Evolutionary conservation across 2,888 invertebrate species (phyloP).

Genomic region (Endomychus coccineus): DNA sequence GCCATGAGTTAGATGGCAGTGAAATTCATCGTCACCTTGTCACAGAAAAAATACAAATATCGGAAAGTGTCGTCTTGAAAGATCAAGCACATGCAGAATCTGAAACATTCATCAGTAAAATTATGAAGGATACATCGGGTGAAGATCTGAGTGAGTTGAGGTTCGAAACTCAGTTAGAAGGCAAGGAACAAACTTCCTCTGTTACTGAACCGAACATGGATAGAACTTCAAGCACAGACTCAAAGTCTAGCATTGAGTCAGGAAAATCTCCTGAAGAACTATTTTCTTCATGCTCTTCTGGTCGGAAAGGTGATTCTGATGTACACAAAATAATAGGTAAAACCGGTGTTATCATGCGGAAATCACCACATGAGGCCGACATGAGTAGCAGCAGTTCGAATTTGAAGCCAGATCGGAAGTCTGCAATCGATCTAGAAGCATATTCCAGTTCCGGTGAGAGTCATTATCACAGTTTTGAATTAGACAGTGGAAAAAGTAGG

Average conservation of each 20-base stretch:
- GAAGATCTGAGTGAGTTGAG: background rate
- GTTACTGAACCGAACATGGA: slow-evolving; percentile 28
- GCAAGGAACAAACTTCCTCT: background rate
- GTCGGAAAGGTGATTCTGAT: slow-evolving; percentile 37
- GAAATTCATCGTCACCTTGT: no score
- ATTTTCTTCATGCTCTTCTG: slow-evolving; percentile 41
- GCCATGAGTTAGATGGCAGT: no score
- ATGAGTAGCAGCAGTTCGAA: slow-evolving; percentile 39
- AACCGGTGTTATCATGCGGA: slow-evolving; percentile 39
- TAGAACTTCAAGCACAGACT: slow-evolving; percentile 44
- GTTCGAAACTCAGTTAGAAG: background rate
- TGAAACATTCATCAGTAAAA: slow-evolving; percentile 13
- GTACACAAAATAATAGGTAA: slow-evolving; percentile 29
- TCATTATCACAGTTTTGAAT: slow-evolving; percentile 82
- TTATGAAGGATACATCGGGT: background rate
- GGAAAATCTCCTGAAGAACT: slow-evolving; percentile 51
- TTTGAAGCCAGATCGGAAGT: slow-evolving; percentile 56
- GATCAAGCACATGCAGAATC: slow-evolving; percentile 6
- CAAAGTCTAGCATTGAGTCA: slow-evolving; percentile 43
- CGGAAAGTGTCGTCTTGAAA: background rate
- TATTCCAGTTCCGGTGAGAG: slow-evolving; percentile 86
- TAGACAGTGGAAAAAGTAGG: slow-evolving; percentile 62
- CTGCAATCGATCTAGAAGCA: slow-evolving; percentile 70
- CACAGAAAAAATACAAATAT: slow-evolving; percentile 1
- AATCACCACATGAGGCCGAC: slow-evolving; percentile 37